phyloP scores from a whole-genome alignment of 2,797 vertebrate species.

The Gorsachius magnificus region DNA sequence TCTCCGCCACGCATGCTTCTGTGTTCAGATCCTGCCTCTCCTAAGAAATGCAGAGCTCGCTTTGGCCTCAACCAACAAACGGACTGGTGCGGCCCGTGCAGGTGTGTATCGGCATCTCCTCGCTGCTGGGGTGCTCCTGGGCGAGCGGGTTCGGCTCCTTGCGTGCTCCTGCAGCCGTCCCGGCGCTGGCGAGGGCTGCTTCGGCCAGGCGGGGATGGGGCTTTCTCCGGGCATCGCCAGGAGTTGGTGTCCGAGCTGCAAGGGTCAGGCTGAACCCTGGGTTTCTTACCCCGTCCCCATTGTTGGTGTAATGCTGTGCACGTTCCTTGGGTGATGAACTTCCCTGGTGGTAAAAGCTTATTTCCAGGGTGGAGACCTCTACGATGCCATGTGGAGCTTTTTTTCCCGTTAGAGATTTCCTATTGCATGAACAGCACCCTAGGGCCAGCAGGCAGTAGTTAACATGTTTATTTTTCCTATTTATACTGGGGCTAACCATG shows the following conservation, averaged over 20 bases:
- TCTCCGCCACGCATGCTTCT: conserved; percentile 85
- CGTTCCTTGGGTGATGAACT: not conserved
- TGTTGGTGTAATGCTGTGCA: not conserved
- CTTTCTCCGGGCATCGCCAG: not conserved
- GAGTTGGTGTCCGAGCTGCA: not conserved
- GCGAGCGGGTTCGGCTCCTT: not conserved
- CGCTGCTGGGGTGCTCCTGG: conserved; percentile 53
- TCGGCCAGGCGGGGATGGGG: not conserved
- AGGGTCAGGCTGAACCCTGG: not conserved
- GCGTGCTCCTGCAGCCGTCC: not conserved
- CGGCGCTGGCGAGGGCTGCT: not conserved
- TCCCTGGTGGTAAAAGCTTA: not conserved
- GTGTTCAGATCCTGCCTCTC: conserved; percentile 95
- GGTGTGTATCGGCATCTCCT: conserved; percentile 88
- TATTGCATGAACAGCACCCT: not conserved
- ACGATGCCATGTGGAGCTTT: not conserved
- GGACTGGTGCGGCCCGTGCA: conserved; percentile 99
- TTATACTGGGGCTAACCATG: not conserved
- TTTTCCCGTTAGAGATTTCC: not conserved
- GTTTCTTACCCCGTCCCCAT: rapidly evolving
- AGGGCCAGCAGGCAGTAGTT: not conserved
- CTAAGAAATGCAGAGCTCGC: conserved; percentile 99
- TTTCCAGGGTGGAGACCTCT: not conserved
- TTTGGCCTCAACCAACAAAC: conserved; percentile 99
- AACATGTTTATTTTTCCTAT: not conserved